phyloP scores from a whole-genome alignment of 2,797 vertebrate genomes.

The Eulemur rubriventer region DNA sequence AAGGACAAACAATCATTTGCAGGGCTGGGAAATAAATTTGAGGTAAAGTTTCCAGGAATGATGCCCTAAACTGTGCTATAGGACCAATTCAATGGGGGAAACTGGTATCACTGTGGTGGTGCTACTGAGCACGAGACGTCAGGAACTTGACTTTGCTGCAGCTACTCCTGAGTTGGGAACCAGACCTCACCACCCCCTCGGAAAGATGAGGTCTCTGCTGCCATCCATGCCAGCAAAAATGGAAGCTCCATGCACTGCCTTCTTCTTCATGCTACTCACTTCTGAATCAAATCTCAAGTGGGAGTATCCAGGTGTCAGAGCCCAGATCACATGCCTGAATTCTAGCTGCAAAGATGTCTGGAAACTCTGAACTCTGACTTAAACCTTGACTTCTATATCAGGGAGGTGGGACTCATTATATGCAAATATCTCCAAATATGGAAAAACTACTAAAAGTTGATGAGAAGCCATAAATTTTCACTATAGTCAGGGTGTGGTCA shows the following conservation, averaged over 20 bases:
- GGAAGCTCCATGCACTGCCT: background rate
- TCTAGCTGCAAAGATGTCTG: background rate
- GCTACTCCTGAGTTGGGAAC: background rate
- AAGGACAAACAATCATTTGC: background rate
- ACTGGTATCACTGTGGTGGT: background rate
- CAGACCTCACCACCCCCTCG: background rate
- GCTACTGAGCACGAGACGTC: background rate
- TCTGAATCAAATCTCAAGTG: background rate
- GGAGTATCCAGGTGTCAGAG: background rate
- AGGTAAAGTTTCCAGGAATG: background rate
- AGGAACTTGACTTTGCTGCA: background rate
- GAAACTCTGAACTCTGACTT: background rate
- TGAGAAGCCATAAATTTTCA: background rate
- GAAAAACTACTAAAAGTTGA: background rate
- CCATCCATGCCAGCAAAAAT: background rate
- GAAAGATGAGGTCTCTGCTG: background rate
- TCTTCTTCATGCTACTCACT: background rate
- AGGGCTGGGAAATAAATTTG: background rate
- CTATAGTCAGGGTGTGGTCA: background rate
- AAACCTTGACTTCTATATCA: background rate
- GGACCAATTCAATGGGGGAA: background rate
- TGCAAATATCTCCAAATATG: background rate
- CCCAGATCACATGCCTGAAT: background rate
- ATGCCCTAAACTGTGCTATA: background rate
- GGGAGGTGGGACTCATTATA: background rate